Percentiles rank a stretch among this genome's conserved stretches.
Conservation (phyloP, 2,113 vertebrate genomes). For the Sebastes fasciatus region DNA sequence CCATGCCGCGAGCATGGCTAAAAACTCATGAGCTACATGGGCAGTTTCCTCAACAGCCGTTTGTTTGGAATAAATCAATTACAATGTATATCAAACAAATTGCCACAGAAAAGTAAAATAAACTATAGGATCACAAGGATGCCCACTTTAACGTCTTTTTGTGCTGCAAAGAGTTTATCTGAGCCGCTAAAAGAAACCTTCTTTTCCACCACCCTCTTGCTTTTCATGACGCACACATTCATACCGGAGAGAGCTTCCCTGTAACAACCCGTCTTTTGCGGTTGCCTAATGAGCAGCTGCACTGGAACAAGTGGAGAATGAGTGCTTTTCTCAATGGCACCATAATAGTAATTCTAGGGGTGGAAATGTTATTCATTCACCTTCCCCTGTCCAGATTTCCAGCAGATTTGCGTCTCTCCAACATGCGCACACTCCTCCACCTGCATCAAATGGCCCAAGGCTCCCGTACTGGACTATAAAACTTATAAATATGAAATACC, state of each 20-base stretch:
- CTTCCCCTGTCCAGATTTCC: constrained; percentile 40
- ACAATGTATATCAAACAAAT: background rate
- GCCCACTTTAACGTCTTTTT: background rate
- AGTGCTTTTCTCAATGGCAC: constrained; percentile 63
- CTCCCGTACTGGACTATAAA: constrained; percentile 26
- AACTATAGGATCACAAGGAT: background rate
- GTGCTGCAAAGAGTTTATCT: constrained; percentile 1
- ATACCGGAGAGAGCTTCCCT: constrained; percentile 1
- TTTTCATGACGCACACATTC: background rate
- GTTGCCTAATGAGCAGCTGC: constrained; percentile 70
- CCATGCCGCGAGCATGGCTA: background rate
- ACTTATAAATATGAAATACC: constrained; percentile 35
- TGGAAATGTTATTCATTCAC: constrained; percentile 58
- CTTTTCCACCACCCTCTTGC: background rate
- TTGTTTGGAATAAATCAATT: background rate
- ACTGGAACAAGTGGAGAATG: constrained; percentile 64
- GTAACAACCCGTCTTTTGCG: constrained; percentile 5
- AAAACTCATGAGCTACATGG: background rate
- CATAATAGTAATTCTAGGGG: constrained; percentile 48
- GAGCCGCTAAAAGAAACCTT: background rate
- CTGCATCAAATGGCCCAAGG: constrained; percentile 13
- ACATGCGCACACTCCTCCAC: constrained; percentile 6
- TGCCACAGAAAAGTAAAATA: background rate
- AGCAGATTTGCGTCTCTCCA: constrained; percentile 33
- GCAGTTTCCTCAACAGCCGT: background rate